These are phyloP conservation scores for Psephotus haematonotus DNA, from an alignment of 2,113 vertebrate species.

Conservation along the genomic window DNA sequence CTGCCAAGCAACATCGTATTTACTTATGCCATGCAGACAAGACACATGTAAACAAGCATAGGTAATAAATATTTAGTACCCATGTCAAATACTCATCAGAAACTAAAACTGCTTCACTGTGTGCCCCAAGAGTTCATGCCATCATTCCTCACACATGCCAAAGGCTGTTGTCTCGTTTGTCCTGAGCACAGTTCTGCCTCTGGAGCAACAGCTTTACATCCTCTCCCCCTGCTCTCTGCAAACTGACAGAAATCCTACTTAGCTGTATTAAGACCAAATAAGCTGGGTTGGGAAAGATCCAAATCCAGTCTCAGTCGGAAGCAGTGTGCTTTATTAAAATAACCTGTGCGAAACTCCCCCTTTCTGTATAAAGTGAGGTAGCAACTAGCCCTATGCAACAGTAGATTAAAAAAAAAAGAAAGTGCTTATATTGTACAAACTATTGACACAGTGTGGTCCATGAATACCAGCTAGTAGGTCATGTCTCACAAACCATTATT, in stretches of 20 bases:
- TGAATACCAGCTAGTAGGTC: background rate
- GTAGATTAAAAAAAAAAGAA: background rate
- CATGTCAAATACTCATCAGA: background rate
- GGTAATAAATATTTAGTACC: background rate
- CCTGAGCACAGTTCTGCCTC: background rate
- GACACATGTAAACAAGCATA: background rate
- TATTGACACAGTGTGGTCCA: background rate
- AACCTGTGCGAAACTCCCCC: background rate
- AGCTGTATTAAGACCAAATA: slow-evolving; percentile 32
- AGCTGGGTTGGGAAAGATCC: slow-evolving; percentile 19
- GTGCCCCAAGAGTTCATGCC: background rate
- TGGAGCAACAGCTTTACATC: background rate
- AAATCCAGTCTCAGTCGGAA: slow-evolving; percentile 7
- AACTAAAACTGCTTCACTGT: background rate
- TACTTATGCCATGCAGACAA: background rate
- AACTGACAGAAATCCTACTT: slow-evolving; percentile 34
- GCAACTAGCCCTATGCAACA: background rate
- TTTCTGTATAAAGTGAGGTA: background rate
- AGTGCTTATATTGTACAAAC: background rate
- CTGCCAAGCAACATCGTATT: background rate
- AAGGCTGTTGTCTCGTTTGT: background rate
- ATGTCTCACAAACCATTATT: background rate
- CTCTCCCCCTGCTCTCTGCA: background rate
- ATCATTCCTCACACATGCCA: background rate
- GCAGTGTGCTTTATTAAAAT: background rate